A percentile compares a stretch with the other conserved stretches of the same genome.
Conservation (phyloP, 2,888 invertebrate genomes). For the Sclerodermus sp. region DNA sequence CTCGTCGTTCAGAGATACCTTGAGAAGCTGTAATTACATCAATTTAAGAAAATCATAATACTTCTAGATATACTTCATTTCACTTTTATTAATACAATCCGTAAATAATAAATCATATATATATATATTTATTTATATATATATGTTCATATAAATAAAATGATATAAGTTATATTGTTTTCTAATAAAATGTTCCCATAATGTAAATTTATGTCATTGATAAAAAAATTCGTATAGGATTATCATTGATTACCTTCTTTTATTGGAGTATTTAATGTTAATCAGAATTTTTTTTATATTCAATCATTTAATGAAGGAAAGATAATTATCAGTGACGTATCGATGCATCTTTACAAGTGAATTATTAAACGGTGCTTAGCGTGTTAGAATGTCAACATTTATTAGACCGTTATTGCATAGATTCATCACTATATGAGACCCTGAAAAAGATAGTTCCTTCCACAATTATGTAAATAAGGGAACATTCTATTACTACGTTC, state of each 20-base stretch:
- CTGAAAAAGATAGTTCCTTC: neutral
- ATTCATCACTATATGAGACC: slow-evolving; percentile 4
- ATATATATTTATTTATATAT: slow-evolving; percentile 36
- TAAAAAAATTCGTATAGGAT: too few relatives aligned
- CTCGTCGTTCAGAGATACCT: too few relatives aligned
- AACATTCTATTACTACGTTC: slow-evolving; percentile 36
- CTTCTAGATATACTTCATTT: slow-evolving; percentile 13
- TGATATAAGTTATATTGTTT: slow-evolving; percentile 25
- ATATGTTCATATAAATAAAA: slow-evolving; percentile 39
- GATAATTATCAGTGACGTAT: too few relatives aligned
- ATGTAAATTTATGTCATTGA: slow-evolving; percentile 1
- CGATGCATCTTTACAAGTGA: too few relatives aligned
- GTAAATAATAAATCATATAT: slow-evolving; percentile 33
- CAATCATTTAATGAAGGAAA: too few relatives aligned
- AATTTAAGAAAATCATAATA: neutral
- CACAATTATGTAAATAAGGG: slow-evolving; percentile 23
- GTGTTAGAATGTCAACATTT: too few relatives aligned
- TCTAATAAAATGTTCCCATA: slow-evolving; percentile 25
- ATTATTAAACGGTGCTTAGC: too few relatives aligned
- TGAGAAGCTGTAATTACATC: neutral
- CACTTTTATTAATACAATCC: slow-evolving; percentile 33
- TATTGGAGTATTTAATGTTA: too few relatives aligned
- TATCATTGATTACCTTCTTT: neutral
- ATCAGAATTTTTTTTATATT: too few relatives aligned
- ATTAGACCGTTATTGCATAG: too few relatives aligned